Conservation (phyloP, 2,888 invertebrate species). For the Agelastica alni region DNA sequence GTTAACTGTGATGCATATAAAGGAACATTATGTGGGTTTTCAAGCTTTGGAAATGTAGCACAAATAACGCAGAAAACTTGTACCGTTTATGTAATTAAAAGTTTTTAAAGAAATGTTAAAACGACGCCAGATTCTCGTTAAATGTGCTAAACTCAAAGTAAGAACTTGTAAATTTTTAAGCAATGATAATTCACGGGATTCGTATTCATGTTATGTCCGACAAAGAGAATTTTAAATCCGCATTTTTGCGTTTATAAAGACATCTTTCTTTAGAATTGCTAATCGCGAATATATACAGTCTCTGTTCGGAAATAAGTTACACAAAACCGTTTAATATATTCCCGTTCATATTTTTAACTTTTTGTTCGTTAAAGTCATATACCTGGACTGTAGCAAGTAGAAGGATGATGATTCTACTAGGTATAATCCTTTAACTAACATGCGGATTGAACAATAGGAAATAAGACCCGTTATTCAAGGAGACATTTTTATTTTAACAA, state of each 20-base stretch:
- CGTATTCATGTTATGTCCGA: conserved; percentile 7
- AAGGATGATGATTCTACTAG: too few relatives aligned
- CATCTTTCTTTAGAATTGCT: conserved; percentile 1
- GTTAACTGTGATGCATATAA: background rate
- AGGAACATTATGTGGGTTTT: background rate
- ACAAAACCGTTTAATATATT: too few relatives aligned
- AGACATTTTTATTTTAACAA: too few relatives aligned
- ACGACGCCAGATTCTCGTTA: background rate
- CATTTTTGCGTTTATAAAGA: conserved; percentile 11
- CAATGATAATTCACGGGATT: conserved; percentile 8
- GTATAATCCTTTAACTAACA: too few relatives aligned
- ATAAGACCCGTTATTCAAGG: too few relatives aligned
- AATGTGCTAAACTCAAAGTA: background rate
- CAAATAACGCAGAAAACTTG: background rate
- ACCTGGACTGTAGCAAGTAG: too few relatives aligned
- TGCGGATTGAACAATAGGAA: too few relatives aligned
- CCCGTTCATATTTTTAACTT: too few relatives aligned
- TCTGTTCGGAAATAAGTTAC: too few relatives aligned
- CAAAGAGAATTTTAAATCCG: conserved; percentile 14
- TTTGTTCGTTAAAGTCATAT: too few relatives aligned
- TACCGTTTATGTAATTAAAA: conserved; percentile 1
- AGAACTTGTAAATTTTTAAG: conserved; percentile 13
- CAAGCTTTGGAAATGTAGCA: background rate
- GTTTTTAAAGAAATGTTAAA: background rate
- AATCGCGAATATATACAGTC: background rate